A percentile compares a stretch with the other conserved stretches of the same genome.
Evolutionary conservation across 2,888 invertebrate species (phyloP).

Genomic region (Thymelicus lineola): DNA sequence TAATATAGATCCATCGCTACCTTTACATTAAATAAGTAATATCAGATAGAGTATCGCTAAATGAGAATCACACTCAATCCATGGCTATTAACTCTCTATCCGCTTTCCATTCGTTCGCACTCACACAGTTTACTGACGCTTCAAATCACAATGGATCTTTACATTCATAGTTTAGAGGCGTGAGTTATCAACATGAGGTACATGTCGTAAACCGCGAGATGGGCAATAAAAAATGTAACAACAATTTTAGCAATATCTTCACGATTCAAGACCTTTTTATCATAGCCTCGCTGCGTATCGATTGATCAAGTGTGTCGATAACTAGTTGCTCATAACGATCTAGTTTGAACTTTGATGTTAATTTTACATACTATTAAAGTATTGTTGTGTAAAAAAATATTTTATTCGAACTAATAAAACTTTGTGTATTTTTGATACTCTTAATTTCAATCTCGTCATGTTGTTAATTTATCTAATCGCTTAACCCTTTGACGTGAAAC

Average conservation of each 20-base stretch:
- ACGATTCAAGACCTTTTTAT: no score
- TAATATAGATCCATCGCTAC: no score
- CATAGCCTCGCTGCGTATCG: no score
- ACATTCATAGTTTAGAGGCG: conserved; percentile 53
- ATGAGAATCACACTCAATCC: conserved; percentile 36
- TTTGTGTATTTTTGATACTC: no score
- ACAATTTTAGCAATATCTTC: background rate
- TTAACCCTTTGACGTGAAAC: conserved; percentile 1
- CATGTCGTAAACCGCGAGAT: background rate
- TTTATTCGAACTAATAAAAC: no score
- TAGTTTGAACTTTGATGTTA: no score
- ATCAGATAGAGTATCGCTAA: conserved; percentile 33
- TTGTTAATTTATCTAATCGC: background rate
- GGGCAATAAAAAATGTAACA: background rate
- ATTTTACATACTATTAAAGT: no score
- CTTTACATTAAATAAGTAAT: background rate
- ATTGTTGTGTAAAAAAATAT: no score
- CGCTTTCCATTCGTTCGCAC: conserved; percentile 35
- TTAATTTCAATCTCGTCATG: no score
- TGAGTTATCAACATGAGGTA: conserved; percentile 65
- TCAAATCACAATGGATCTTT: conserved; percentile 36
- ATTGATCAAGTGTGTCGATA: no score
- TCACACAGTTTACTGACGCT: conserved; percentile 35
- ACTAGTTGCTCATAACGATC: no score
- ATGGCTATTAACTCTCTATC: conserved; percentile 31